phyloP scores from a whole-genome alignment of 2,797 vertebrate species.

The Onychomys torridus region DNA sequence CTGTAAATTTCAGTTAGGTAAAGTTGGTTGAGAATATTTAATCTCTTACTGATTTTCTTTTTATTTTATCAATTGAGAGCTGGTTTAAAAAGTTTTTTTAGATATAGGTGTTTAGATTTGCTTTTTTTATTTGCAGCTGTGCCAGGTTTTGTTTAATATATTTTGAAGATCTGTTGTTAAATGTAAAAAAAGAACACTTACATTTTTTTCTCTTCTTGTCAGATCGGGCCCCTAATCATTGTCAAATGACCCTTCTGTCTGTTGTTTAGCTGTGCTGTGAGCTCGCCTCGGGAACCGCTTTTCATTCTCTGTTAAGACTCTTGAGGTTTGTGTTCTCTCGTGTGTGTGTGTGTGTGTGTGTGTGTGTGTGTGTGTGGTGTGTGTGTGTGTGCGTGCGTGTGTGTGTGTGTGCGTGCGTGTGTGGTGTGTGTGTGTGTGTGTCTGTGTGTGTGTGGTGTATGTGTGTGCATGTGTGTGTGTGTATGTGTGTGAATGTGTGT shows the following conservation, averaged over 20 bases:
- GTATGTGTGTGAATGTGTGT: too few species aligned
- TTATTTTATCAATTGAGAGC: neutral
- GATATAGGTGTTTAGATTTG: neutral
- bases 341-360: too few species aligned
- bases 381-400: too few species aligned
- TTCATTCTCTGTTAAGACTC: neutral
- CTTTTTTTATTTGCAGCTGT: neutral
- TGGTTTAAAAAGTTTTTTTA: neutral
- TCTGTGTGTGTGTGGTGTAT: neutral
- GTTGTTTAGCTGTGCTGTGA: neutral
- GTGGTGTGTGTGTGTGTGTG: neutral
- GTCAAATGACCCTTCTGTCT: neutral
- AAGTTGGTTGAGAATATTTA: neutral
- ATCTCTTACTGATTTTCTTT: neutral
- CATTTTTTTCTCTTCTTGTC: neutral
- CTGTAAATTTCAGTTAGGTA: neutral
- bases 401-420: too few species aligned
- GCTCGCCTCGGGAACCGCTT: neutral
- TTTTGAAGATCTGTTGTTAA: slow-evolving; percentile 8
- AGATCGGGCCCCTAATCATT: neutral
- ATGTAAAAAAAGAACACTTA: too few species aligned
- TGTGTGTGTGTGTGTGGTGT: too few species aligned
- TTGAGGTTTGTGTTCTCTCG: neutral
- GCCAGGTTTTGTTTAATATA: neutral
- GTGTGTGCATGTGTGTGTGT: neutral